Conservation (phyloP, 1,140 invertebrate genomes). For the Helicoverpa armigera region DNA sequence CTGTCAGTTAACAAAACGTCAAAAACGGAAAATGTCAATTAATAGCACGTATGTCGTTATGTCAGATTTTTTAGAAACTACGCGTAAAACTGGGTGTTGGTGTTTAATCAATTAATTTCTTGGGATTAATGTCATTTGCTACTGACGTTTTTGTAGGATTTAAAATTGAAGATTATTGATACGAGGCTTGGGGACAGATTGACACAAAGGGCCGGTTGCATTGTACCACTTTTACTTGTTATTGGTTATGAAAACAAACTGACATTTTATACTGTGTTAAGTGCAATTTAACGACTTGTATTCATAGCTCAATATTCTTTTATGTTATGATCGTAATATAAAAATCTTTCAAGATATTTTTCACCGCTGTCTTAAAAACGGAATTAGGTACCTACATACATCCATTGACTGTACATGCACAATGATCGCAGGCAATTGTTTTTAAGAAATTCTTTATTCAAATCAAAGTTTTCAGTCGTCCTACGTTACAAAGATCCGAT, state of each 20-base stretch:
- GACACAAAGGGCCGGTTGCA: background rate
- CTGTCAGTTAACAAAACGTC: conserved; percentile 26
- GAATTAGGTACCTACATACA: too few species aligned
- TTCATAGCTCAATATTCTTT: too few species aligned
- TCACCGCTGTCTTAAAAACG: too few species aligned
- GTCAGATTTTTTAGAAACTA: background rate
- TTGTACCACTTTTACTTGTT: background rate
- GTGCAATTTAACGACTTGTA: too few species aligned
- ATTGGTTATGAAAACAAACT: background rate
- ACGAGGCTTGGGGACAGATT: background rate
- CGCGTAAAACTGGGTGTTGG: conserved; percentile 20
- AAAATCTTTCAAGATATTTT: too few species aligned
- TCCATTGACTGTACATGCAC: too few species aligned
- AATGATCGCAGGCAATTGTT: too few species aligned
- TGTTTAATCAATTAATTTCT: conserved; percentile 24
- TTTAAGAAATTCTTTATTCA: too few species aligned
- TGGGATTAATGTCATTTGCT: conserved; percentile 5
- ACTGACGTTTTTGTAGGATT: background rate
- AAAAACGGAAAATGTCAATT: conserved; percentile 12
- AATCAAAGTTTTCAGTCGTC: too few species aligned
- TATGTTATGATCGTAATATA: too few species aligned
- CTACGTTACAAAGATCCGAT: too few species aligned
- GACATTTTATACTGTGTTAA: too few species aligned
- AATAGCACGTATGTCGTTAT: background rate
- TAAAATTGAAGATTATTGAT: background rate